These are phyloP conservation scores for Paratilapia polleni DNA, from an alignment of 2,113 vertebrate species.

Conservation along the genomic window DNA sequence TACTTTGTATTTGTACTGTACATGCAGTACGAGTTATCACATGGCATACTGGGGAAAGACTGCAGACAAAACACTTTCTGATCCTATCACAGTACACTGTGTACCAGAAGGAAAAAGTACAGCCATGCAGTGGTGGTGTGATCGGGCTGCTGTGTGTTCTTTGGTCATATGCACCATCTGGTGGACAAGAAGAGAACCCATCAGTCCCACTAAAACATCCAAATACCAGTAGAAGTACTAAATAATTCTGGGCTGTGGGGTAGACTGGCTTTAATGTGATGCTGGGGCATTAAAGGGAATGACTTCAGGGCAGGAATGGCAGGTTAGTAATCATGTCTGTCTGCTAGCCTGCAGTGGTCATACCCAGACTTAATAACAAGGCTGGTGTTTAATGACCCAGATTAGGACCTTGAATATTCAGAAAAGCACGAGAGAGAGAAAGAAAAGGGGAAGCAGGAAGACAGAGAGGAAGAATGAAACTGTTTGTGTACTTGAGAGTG, in stretches of 20 bases:
- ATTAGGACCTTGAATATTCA: constrained; percentile 32
- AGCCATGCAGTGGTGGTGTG: constrained; percentile 49
- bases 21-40: constrained; percentile 7
- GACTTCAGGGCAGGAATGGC: constrained; percentile 39
- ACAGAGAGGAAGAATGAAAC: constrained; percentile 21
- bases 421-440: not conserved
- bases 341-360: constrained; percentile 43
- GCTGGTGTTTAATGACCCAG: constrained; percentile 45
- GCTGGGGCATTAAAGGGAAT: constrained; percentile 43
- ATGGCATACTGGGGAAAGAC: constrained; percentile 48
- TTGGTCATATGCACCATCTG: constrained; percentile 65
- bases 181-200: constrained; percentile 45
- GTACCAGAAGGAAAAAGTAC: constrained; percentile 60
- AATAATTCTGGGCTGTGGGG: constrained; percentile 2
- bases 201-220: not conserved
- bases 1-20: not conserved
- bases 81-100: constrained; percentile 67
- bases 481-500: constrained; percentile 25
- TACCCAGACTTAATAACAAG: constrained; percentile 53
- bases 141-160: not conserved
- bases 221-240: constrained; percentile 13
- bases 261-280: constrained; percentile 39
- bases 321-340: constrained; percentile 68
- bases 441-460: not conserved
- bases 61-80: constrained; percentile 57